Percentiles rank a stretch among this genome's conserved stretches.
Conservation (phyloP, 2,797 vertebrate species). For the Gallirallus australis region DNA sequence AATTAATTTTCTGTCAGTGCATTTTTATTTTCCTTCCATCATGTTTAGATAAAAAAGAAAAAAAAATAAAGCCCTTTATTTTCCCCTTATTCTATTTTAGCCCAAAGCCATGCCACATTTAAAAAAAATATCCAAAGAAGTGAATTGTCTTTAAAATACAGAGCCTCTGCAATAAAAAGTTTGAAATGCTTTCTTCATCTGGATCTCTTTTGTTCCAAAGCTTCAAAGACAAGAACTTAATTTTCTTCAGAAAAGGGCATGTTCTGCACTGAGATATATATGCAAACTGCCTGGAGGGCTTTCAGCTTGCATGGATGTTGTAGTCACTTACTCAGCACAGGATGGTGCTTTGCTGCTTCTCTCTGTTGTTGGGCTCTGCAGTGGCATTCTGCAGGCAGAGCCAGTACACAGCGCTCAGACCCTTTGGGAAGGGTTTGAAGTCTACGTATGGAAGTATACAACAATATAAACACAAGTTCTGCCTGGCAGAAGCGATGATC, state of each 20-base stretch:
- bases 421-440: background rate
- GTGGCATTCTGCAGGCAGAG: background rate
- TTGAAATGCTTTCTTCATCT: background rate
- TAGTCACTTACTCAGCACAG: background rate
- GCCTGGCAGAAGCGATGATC: background rate
- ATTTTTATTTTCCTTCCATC: background rate
- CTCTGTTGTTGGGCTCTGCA: background rate
- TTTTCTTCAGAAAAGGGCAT: conserved; percentile 43
- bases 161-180: background rate
- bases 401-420: background rate
- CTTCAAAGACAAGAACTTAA: conserved; percentile 32
- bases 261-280: conserved; percentile 17
- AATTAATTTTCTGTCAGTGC: background rate
- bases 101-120: background rate
- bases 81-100: background rate
- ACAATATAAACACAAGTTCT: background rate
- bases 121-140: background rate
- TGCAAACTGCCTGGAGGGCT: background rate
- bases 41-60: background rate
- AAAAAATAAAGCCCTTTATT: background rate
- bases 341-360: background rate
- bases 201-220: background rate
- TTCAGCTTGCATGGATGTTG: background rate
- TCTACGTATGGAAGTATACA: background rate
- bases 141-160: background rate